Conservation (phyloP, 2,113 vertebrate species). For the Rhizomys pruinosus region DNA sequence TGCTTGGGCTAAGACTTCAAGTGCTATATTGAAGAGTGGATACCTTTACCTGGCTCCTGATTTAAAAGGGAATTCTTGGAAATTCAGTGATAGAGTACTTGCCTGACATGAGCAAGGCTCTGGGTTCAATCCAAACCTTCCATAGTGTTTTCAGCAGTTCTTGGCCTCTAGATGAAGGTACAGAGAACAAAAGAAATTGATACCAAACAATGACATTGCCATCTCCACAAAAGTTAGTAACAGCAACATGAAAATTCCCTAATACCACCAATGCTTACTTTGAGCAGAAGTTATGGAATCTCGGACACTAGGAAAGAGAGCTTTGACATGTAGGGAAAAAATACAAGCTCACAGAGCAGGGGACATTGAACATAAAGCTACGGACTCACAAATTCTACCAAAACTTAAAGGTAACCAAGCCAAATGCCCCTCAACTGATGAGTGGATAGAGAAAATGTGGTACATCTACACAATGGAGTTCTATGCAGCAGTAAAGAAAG, state of each 20-base stretch:
- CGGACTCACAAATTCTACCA: no score
- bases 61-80: not conserved
- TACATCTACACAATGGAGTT: no score
- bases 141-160: not conserved
- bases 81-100: not conserved
- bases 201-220: not conserved
- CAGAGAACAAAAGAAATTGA: not conserved
- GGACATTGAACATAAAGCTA: no score
- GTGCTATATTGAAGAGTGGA: not conserved
- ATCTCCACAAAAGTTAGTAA: not conserved
- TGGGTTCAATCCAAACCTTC: not conserved
- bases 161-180: not conserved
- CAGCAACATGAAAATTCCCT: not conserved
- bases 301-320: not conserved
- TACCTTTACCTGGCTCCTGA: not conserved
- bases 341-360: no score
- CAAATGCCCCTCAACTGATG: no score
- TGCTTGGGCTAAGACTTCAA: no score
- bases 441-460: no score
- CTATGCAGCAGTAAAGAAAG: no score
- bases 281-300: not conserved
- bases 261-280: not conserved
- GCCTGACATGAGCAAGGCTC: not conserved
- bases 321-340: not conserved
- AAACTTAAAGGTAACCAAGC: no score